A percentile compares a stretch with the other conserved stretches of the same genome.
phyloP scores from a whole-genome alignment of 1,140 invertebrate genomes.

The Campoletis sonorensis region DNA sequence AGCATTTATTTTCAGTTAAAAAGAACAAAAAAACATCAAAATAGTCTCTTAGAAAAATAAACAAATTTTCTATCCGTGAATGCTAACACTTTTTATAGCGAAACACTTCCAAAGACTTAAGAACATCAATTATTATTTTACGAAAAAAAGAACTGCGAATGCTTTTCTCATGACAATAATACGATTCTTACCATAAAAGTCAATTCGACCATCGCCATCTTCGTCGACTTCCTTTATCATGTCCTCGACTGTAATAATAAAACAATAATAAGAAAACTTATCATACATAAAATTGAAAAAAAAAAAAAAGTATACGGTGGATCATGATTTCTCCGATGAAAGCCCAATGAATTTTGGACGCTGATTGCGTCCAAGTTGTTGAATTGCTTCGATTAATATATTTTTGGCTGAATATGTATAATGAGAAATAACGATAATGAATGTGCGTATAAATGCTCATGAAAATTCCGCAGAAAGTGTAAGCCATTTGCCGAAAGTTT shows the following conservation, averaged over 20 bases:
- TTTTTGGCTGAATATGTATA: neutral
- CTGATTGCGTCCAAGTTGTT: neutral
- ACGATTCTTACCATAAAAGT: constrained; percentile 86
- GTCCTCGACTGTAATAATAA: constrained; percentile 86
- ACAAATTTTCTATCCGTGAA: too few species aligned
- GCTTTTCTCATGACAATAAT: neutral
- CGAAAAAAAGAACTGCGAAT: too few species aligned
- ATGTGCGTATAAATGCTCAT: neutral
- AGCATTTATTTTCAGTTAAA: too few species aligned
- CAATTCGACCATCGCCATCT: constrained; percentile 91
- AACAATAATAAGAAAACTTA: constrained; percentile 35
- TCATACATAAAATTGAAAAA: neutral
- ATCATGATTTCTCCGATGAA: neutral
- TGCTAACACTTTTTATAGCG: too few species aligned
- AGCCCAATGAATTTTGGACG: neutral
- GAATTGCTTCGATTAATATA: neutral
- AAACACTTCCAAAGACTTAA: too few species aligned
- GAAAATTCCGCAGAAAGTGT: neutral
- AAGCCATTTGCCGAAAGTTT: constrained; percentile 46
- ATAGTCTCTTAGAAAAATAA: too few species aligned
- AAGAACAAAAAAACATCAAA: too few species aligned
- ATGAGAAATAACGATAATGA: neutral
- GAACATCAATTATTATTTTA: too few species aligned
- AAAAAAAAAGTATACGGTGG: neutral
- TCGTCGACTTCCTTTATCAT: constrained; percentile 96